phyloP scores from a whole-genome alignment of 2,113 vertebrate genomes.

The Procavia capensis region DNA sequence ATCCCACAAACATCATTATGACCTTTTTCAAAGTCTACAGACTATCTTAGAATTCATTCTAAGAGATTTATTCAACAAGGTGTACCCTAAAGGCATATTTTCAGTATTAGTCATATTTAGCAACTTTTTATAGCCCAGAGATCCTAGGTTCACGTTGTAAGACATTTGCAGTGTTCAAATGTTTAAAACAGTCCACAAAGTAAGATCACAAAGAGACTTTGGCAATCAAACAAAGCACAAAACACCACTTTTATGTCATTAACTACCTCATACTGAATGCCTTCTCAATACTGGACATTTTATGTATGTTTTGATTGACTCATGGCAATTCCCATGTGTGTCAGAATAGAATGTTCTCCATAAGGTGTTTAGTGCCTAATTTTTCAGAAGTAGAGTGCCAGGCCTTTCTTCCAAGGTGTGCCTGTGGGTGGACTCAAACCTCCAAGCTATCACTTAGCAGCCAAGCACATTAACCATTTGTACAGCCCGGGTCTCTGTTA shows the following conservation, averaged over 20 bases:
- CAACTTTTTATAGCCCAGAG: conserved; percentile 50
- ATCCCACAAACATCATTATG: conserved; percentile 35
- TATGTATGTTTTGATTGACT: background rate
- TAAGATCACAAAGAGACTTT: conserved; percentile 41
- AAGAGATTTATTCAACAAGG: conserved; percentile 27
- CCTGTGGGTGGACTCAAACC: too few relatives aligned
- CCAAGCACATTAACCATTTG: too few relatives aligned
- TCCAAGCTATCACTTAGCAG: too few relatives aligned
- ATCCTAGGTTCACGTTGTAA: conserved; percentile 27
- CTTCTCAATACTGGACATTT: background rate
- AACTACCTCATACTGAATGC: background rate
- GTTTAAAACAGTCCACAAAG: conserved; percentile 56
- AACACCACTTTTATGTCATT: background rate
- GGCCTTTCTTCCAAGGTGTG: too few relatives aligned
- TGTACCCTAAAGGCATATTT: background rate
- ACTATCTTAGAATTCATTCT: conserved; percentile 49
- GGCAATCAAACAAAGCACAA: conserved; percentile 24
- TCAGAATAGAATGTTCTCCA: background rate
- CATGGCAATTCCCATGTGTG: background rate
- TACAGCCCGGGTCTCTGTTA: too few relatives aligned
- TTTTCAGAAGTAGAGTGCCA: background rate
- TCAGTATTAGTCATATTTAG: conserved; percentile 53
- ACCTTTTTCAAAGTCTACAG: conserved; percentile 29
- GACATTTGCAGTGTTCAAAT: conserved; percentile 20
- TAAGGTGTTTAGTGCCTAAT: background rate